Percentiles rank a stretch among this genome's conserved stretches.
Evolutionary conservation across 2,797 vertebrate genomes (phyloP).

Genomic region (Cetoscarus ocellatus): DNA sequence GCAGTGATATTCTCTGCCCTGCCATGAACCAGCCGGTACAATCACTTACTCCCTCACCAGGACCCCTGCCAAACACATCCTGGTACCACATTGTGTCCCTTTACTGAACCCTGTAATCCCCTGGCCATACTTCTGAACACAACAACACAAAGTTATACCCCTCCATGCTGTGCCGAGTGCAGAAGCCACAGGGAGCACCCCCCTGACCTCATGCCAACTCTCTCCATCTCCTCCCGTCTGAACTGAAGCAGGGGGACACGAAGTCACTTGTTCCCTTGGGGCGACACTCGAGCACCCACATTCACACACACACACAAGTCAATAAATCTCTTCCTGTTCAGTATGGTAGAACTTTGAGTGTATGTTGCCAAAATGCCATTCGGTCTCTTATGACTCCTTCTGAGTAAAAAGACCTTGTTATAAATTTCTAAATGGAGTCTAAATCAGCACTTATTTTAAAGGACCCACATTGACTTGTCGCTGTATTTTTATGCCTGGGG

Average conservation of each 20-base stretch:
- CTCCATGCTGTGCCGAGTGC: conserved; percentile 30
- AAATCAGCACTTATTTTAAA: too few relatives aligned
- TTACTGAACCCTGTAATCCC: conserved; percentile 49
- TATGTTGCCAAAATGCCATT: conserved; percentile 41
- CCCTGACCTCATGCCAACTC: conserved; percentile 44
- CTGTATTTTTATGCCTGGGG: too few relatives aligned
- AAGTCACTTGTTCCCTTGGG: conserved; percentile 44
- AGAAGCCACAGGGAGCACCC: conserved; percentile 43
- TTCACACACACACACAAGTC: neutral
- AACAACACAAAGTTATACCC: conserved; percentile 35
- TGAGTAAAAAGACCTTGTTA: neutral
- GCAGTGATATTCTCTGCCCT: conserved; percentile 10
- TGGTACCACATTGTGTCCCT: conserved; percentile 32
- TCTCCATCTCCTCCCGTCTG: conserved; percentile 32
- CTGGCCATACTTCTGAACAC: conserved; percentile 39
- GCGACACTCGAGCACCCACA: conserved; percentile 8
- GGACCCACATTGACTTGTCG: neutral
- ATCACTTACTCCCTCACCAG: conserved; percentile 33
- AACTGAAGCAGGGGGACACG: conserved; percentile 50
- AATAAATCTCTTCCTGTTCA: conserved; percentile 4
- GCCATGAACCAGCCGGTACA: conserved; percentile 32
- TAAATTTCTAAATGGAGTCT: too few relatives aligned
- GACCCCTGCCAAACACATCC: neutral
- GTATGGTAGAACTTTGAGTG: conserved; percentile 16
- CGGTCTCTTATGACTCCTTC: conserved; percentile 15